These are phyloP conservation scores for Cetonia aurata DNA, from an alignment of 2,888 invertebrate species.

Conservation along the genomic window DNA sequence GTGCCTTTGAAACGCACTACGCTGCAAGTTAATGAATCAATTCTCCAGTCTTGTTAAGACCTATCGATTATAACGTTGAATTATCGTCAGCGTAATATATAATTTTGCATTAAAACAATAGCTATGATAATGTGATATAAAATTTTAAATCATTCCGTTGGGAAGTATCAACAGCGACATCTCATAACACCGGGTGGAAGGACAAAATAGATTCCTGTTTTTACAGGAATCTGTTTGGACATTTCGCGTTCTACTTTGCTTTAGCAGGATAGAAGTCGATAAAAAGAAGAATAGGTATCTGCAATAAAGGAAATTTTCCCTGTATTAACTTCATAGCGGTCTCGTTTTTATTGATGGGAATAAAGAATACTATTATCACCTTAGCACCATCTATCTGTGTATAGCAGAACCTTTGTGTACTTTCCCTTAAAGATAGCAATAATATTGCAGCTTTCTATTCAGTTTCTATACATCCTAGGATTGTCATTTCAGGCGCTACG, in stretches of 20 bases:
- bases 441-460: too few relatives aligned
- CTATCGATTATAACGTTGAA: not conserved
- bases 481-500: too few relatives aligned
- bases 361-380: not conserved
- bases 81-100: not conserved
- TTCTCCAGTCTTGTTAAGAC: not conserved
- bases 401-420: not conserved
- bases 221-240: too few relatives aligned
- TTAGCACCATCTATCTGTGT: not conserved
- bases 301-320: too few relatives aligned
- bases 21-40: not conserved
- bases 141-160: not conserved
- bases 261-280: too few relatives aligned
- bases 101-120: slow-evolving; percentile 1
- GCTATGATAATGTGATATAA: not conserved
- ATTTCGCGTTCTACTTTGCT: too few relatives aligned
- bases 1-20: not conserved
- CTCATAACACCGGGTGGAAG: not conserved
- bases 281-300: too few relatives aligned
- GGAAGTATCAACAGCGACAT: not conserved
- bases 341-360: not conserved
- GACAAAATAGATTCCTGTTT: too few relatives aligned
- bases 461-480: too few relatives aligned
- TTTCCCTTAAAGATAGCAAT: not conserved
- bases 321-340: not conserved